Evolutionary conservation across 2,888 invertebrate genomes (phyloP), one percentile per base, ranked within the genome.

Genomic region (Empis livida): DNA sequence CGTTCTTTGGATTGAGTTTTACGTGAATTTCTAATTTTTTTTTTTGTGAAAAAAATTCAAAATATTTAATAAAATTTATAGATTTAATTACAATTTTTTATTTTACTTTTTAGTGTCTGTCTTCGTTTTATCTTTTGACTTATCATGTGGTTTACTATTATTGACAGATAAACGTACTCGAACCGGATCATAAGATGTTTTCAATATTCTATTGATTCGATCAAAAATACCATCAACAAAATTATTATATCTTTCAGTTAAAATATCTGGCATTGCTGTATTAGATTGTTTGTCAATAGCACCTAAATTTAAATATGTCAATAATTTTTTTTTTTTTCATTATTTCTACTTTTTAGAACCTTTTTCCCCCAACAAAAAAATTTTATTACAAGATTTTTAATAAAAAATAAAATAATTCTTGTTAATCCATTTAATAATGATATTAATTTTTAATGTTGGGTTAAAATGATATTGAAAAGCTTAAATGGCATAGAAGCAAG

Each of bases 161-260:
- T 38, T 40, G 9, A 60, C 57, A 20, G 61, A 57, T 46, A 67
- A 53, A 43, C 64, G 61, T 0, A 90, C 89, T 54, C 83, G 82
- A 48, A 90, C 89, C 0, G 89, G 89, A 63, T 90, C 89, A 67
- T 88, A 90, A 44, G 84, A 85, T 53, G 79, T 77, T 43, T 82
- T 76, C 53, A 90, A 70, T 49, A 89, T 84, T 56, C 80, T 80
- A 69, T 89, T 90, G 70, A 90, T 87, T 57, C 86, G 77, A 48
- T 79, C 79, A 53, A 89, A 73, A 55, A 89, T 85, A 57, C 80
- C 85, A 69, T 90, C 90, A 48, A 88, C 83, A 66, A 88, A 89
- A 55, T 82, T 77, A 70, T 90, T 90, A 72, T 89, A 89, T 61
- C 87, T 87, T 44, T 82, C 76, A 31, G 84, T 81, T 71, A 85